Conservation (phyloP, 2,113 vertebrate genomes). For the Falco punctatus region DNA sequence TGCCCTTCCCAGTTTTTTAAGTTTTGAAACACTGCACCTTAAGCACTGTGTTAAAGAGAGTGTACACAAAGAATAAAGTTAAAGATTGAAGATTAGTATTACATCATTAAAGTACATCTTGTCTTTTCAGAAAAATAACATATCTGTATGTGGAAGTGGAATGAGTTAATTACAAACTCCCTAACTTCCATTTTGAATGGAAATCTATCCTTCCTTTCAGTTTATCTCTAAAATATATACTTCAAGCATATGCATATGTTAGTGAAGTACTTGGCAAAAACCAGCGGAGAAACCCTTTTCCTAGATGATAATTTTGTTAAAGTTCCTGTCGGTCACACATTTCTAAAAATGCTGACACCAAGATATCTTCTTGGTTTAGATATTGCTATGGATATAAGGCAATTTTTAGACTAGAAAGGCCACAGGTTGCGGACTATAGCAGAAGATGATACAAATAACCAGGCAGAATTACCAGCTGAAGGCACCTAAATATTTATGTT, state of each 20-base stretch:
- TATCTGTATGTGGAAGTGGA: background rate
- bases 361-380: background rate
- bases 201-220: background rate
- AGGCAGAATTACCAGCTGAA: background rate
- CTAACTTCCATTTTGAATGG: background rate
- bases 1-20: background rate
- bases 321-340: background rate
- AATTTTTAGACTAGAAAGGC: background rate
- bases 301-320: background rate
- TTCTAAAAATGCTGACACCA: background rate
- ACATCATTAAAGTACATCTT: background rate
- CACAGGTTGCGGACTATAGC: background rate
- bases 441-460: background rate
- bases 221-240: background rate
- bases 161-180: background rate
- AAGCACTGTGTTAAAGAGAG: background rate
- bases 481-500: accelerated
- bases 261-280: background rate
- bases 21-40: background rate
- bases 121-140: background rate
- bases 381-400: background rate
- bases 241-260: background rate
- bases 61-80: background rate
- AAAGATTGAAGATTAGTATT: background rate
- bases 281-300: background rate